Base-by-base conservation (phyloP, 2,888 invertebrate genomes). In the Ennomos fuscantarius region DNA sequence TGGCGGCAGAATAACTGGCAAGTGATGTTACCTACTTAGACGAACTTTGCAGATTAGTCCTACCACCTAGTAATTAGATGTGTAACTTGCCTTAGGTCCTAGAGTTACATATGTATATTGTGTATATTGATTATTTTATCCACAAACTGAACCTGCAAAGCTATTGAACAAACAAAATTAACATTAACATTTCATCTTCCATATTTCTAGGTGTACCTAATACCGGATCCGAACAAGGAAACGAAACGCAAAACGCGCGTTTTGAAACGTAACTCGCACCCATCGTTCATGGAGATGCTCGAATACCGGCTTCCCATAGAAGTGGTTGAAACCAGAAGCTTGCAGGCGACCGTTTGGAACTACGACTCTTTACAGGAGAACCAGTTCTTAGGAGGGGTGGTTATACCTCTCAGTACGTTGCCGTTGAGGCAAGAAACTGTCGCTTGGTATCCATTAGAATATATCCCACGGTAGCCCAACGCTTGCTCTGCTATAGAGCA, bases 281-380 rank as follows among this genome's bases (percentile, higher is more conserved):
- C 99, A 0, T 98, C 98, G 12, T 99, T 98, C 88, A 99, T 99
- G 97, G 98, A 99, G 93, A 98, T 98, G 96, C 91, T 99, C 82
- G 97, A 97, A 79, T 99, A 98, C 78, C 94, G 97, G 60, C 94
- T 98, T 91, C 95, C 97, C 0, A 78, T 97, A 63, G 97, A 97
- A 46, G 94, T 96, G 40, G 94, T 98, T 11, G 94, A 94, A 77
- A 93, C 93, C 66, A 93, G 97, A 45, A 94, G 94, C 9, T 88
- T 99, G n/a, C 97, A 98, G 83, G 98, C 98, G 0, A 97, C 98
- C 0, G 96, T 99, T 9, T 99, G 98, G 99, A 96, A 97, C 81
- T 97, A 98, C 84, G 98, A 98, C 82, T 95, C 97, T 0, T 87
- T 99, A 40, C 98, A 98, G 82, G 98, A 98, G 84, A 99, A 99